Evolutionary conservation across 2,113 vertebrate genomes (phyloP).

Genomic region (Illadopsis cleaveri): DNA sequence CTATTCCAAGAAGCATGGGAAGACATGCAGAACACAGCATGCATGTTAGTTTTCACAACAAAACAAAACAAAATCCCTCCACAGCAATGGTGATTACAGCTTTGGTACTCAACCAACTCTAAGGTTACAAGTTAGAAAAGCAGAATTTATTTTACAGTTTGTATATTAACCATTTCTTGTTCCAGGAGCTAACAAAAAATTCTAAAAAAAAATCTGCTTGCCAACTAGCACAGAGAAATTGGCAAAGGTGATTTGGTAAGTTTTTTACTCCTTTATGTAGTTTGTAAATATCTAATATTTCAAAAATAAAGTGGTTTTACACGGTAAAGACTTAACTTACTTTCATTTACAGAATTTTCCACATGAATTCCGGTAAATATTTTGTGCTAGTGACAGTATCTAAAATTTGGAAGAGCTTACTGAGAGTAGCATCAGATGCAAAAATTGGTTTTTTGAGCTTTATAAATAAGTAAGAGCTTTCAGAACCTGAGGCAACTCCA

Average conservation of each 20-base stretch:
- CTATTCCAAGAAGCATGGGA: constrained; percentile 77
- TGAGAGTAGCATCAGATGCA: neutral
- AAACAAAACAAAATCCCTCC: neutral
- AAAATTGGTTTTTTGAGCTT: neutral
- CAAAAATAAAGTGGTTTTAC: neutral
- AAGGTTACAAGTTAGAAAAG: constrained; percentile 8
- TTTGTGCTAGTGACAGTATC: neutral
- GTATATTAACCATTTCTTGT: neutral
- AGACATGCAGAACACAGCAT: constrained; percentile 88
- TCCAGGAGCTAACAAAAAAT: neutral
- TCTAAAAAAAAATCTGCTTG: neutral
- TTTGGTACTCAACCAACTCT: neutral
- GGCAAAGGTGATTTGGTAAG: neutral
- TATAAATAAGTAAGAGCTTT: neutral
- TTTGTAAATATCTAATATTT: neutral
- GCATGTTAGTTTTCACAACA: constrained; percentile 81
- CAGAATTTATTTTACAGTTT: neutral
- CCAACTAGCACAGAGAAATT: neutral
- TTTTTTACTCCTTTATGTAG: neutral
- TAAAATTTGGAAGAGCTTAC: neutral
- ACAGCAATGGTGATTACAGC: neutral
- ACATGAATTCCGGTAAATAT: neutral
- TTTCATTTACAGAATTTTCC: neutral
- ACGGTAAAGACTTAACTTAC: neutral
- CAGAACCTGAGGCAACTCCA: neutral